These are phyloP conservation scores for Entomobrya proxima DNA, from an alignment of 2,888 invertebrate genomes.

Conservation along the genomic window DNA sequence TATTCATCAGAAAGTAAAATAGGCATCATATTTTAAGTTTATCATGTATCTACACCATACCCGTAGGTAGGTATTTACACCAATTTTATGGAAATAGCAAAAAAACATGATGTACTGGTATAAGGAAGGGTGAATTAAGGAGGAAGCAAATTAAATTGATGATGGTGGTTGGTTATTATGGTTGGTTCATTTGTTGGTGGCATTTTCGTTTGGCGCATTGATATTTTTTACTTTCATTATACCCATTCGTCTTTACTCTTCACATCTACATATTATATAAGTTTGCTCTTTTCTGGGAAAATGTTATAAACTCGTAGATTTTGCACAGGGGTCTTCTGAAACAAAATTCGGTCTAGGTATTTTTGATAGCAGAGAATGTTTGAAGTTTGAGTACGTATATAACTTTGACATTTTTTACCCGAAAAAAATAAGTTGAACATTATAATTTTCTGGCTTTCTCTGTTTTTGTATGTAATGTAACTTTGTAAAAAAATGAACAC, in stretches of 20 bases:
- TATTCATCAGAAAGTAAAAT: neutral
- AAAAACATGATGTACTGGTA: no score
- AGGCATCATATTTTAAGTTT: neutral
- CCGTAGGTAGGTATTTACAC: neutral
- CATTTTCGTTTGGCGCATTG: neutral
- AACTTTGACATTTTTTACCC: conserved; percentile 18
- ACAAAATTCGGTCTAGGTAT: no score
- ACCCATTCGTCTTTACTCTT: conserved; percentile 9
- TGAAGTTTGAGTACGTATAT: conserved; percentile 33
- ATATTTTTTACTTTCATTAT: neutral
- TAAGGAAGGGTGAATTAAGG: no score
- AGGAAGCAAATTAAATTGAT: no score
- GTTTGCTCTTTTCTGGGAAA: neutral
- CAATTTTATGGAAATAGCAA: no score
- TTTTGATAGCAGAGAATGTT: neutral
- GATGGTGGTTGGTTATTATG: no score
- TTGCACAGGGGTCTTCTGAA: no score
- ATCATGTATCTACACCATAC: neutral
- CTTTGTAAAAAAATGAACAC: conserved; percentile 76
- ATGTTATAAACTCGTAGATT: neutral
- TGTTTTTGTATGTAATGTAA: no score
- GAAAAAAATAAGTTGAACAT: conserved; percentile 57
- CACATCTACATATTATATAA: neutral
- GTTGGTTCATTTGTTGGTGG: neutral
- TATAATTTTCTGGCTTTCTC: conserved; percentile 35